phyloP scores from a whole-genome alignment of 2,797 vertebrate genomes.

The Pangasius djambal region DNA sequence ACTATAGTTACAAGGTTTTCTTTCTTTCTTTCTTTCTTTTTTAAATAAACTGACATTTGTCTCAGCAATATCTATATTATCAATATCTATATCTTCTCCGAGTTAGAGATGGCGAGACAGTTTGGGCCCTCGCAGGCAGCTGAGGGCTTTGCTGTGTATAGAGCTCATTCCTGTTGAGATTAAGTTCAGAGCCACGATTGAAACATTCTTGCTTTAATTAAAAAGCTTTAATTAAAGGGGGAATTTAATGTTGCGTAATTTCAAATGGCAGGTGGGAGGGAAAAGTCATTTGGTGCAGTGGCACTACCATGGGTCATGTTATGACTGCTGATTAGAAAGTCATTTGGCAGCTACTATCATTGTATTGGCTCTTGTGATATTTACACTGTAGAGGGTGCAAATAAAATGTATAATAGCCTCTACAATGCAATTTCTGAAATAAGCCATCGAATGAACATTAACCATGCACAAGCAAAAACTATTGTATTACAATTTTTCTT shows the following conservation, averaged over 20 bases:
- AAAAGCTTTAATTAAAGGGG: slow-evolving; percentile 34
- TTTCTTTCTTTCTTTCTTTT: neutral
- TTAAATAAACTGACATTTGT: neutral
- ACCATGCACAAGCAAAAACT: neutral
- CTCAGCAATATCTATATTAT: neutral
- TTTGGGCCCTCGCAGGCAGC: neutral
- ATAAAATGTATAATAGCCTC: neutral
- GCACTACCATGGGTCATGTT: neutral
- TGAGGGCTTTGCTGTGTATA: slow-evolving; percentile 23
- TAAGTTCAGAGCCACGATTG: slow-evolving; percentile 13
- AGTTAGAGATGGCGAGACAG: neutral
- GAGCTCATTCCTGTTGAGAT: slow-evolving; percentile 27
- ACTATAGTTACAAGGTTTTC: no score
- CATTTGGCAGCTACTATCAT: neutral
- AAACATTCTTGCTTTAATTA: slow-evolving; percentile 33
- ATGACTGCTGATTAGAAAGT: neutral
- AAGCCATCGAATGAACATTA: neutral
- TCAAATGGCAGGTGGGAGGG: slow-evolving; percentile 20
- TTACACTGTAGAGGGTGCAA: neutral
- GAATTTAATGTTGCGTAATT: slow-evolving; percentile 34
- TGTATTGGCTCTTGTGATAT: neutral
- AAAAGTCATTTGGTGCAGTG: slow-evolving; percentile 5
- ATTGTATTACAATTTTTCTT: neutral
- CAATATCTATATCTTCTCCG: neutral
- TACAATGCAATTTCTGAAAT: neutral